A percentile compares a stretch with the other conserved stretches of the same genome.
Conservation (phyloP, 1,140 invertebrate species). For the Bactericera cockerelli region DNA sequence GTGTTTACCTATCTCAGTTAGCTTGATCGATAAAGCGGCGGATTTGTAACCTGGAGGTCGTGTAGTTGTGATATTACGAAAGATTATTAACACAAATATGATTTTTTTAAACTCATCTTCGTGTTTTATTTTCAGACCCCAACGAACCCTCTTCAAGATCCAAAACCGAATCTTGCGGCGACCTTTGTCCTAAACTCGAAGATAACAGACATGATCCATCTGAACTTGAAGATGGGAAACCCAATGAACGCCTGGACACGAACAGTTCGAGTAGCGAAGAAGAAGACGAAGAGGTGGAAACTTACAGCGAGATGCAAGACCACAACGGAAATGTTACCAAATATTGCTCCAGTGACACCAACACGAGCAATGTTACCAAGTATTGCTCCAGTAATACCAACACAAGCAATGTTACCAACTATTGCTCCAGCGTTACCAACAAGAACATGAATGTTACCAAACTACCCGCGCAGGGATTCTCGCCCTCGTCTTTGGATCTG, state of each 20-base stretch:
- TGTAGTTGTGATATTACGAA: too few species aligned
- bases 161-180: background rate
- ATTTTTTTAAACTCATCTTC: too few species aligned
- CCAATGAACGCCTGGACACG: too few species aligned
- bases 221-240: too few species aligned
- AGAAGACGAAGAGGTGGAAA: background rate
- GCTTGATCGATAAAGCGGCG: too few species aligned
- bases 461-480: conserved; percentile 7
- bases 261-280: background rate
- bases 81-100: too few species aligned
- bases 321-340: background rate
- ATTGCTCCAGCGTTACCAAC: background rate
- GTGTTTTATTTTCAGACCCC: too few species aligned
- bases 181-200: too few species aligned
- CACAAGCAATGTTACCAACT: background rate
- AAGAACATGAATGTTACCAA: conserved; percentile 5
- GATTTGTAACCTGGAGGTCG: too few species aligned
- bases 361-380: background rate
- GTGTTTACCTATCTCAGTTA: too few species aligned
- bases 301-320: background rate
- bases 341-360: too few species aligned
- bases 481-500: conserved; percentile 54
- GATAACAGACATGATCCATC: background rate
- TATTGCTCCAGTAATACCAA: background rate
- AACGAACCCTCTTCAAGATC: background rate